A percentile compares a stretch with the other conserved stretches of the same genome.
phyloP scores from a whole-genome alignment of 2,888 invertebrate genomes.

The Zhuqinia jingwanae region DNA sequence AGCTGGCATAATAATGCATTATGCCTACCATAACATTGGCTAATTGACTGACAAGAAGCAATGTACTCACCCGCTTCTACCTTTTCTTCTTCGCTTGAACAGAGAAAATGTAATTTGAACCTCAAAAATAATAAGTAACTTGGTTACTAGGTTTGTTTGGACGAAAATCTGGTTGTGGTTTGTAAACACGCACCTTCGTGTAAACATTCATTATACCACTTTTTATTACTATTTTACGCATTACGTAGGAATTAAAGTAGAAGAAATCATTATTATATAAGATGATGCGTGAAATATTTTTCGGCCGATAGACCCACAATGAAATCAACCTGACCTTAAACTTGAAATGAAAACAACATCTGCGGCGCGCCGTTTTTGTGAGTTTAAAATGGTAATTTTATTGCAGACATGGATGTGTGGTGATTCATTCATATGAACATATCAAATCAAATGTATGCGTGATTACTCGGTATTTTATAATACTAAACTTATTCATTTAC shows the following conservation, averaged over 20 bases:
- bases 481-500: background rate
- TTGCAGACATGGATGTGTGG: slow-evolving; percentile 2
- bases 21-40: background rate
- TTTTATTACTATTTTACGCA: slow-evolving; percentile 21
- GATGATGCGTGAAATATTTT: background rate
- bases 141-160: slow-evolving; percentile 25
- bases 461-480: too few species aligned
- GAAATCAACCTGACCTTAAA: slow-evolving; percentile 53
- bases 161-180: background rate
- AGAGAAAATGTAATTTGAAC: background rate
- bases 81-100: background rate
- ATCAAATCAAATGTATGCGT: background rate
- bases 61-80: background rate
- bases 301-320: background rate
- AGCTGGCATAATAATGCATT: too few species aligned
- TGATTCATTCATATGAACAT: too few species aligned
- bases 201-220: too few species aligned
- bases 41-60: slow-evolving; percentile 2
- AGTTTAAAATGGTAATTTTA: slow-evolving; percentile 33
- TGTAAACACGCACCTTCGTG: slow-evolving; percentile 14
- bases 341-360: slow-evolving; percentile 50
- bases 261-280: slow-evolving; percentile 6
- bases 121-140: slow-evolving; percentile 3
- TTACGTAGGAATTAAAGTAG: too few species aligned
- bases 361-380: background rate